phyloP scores from a whole-genome alignment of 2,113 vertebrate species.

The Cyprinodon tularosa region DNA sequence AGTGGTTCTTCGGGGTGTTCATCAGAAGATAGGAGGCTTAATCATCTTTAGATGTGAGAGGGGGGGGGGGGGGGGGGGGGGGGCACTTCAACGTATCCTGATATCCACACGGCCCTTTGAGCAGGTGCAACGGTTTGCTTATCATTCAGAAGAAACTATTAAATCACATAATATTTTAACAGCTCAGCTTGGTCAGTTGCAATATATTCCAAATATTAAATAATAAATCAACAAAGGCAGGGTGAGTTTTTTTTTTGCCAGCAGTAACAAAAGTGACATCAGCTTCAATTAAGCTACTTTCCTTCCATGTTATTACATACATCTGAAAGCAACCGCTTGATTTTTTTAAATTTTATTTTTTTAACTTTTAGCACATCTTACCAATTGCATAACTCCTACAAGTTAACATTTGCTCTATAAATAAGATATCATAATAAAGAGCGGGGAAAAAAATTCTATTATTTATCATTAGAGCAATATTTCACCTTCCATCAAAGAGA shows the following conservation, averaged over 20 bases:
- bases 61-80: constrained; percentile 69
- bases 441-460: too few relatives aligned
- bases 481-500: too few relatives aligned
- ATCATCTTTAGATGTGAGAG: constrained; percentile 77
- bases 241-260: background rate
- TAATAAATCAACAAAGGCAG: background rate
- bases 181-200: background rate
- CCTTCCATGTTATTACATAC: background rate
- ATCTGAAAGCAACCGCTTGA: background rate
- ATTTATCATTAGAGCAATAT: too few relatives aligned
- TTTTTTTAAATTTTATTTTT: background rate
- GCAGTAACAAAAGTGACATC: background rate
- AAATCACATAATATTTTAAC: constrained; percentile 34
- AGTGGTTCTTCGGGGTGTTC: constrained; percentile 67
- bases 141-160: constrained; percentile 30
- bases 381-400: background rate
- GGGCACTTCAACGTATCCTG: constrained; percentile 73
- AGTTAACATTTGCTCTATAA: too few relatives aligned
- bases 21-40: constrained; percentile 80
- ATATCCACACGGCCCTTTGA: constrained; percentile 63
- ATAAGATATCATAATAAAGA: too few relatives aligned
- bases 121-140: constrained; percentile 24
- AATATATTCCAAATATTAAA: too few relatives aligned
- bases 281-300: background rate
- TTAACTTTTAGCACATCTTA: background rate